Conservation (phyloP, 2,113 vertebrate genomes). For the Passer domesticus region DNA sequence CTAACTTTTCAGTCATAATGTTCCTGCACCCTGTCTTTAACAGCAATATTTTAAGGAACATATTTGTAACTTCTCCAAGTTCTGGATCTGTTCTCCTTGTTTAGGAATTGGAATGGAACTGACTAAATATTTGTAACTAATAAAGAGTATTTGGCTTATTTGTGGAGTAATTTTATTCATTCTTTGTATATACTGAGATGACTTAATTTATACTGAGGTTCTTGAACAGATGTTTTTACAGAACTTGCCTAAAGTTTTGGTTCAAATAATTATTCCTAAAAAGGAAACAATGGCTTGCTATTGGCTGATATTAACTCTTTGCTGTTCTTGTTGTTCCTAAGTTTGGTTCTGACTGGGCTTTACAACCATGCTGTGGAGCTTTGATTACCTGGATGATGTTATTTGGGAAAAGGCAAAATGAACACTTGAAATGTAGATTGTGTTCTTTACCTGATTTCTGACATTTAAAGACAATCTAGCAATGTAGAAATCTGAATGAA, state of each 20-base stretch:
- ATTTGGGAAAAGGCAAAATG: neutral
- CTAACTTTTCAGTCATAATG: neutral
- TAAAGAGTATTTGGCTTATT: neutral
- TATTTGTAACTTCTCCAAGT: neutral
- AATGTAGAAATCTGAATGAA: neutral
- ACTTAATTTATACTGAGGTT: neutral
- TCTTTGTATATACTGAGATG: neutral
- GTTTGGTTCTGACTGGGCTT: neutral
- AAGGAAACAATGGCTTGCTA: neutral
- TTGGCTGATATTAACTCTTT: neutral
- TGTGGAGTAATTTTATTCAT: conserved; percentile 24
- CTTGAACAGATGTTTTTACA: conserved; percentile 21
- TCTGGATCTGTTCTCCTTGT: neutral
- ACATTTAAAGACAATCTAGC: neutral
- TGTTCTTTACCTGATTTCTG: neutral
- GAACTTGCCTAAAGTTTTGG: neutral
- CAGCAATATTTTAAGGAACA: neutral
- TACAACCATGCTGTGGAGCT: neutral
- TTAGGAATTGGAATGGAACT: neutral
- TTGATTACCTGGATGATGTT: neutral
- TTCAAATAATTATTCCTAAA: conserved; percentile 21
- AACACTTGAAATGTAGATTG: neutral
- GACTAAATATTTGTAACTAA: conserved; percentile 19
- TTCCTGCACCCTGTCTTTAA: neutral
- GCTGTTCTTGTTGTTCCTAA: neutral